These are phyloP conservation scores for Vesta saturnalis DNA, from an alignment of 2,888 invertebrate species.

Conservation along the genomic window DNA sequence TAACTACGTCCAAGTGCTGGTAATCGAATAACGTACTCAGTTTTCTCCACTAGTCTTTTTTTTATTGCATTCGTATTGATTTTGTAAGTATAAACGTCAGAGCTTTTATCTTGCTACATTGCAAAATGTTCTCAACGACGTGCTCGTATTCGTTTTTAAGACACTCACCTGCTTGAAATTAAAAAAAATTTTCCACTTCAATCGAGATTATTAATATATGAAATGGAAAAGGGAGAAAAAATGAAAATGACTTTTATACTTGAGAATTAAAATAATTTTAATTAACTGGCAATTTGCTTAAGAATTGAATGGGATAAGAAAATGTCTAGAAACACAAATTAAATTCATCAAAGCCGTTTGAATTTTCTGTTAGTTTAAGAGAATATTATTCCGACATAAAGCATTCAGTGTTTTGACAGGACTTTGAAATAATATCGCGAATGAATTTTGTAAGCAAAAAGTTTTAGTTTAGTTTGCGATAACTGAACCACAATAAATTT, in stretches of 20 bases:
- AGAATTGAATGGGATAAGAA: background rate
- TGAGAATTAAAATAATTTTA: background rate
- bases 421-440: slow-evolving; percentile 21
- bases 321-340: background rate
- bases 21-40: slow-evolving; percentile 12
- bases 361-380: slow-evolving; percentile 15
- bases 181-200: background rate
- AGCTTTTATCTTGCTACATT: slow-evolving; percentile 8
- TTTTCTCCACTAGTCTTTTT: slow-evolving; percentile 3
- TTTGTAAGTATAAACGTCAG: slow-evolving; percentile 10
- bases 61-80: slow-evolving; percentile 4
- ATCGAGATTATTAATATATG: background rate
- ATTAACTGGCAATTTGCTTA: background rate
- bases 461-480: slow-evolving; percentile 12
- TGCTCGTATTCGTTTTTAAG: background rate
- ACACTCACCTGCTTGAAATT: background rate
- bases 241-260: too few relatives aligned
- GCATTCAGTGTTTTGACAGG: slow-evolving; percentile 25
- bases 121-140: slow-evolving; percentile 3
- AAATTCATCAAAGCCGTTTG: slow-evolving; percentile 12
- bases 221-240: background rate
- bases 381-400: slow-evolving; percentile 24
- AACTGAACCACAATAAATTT: slow-evolving; percentile 17
- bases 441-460: slow-evolving; percentile 22
- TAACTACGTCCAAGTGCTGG: slow-evolving; percentile 14